Evolutionary conservation across 2,113 vertebrate species (phyloP), one percentile per base, ranked within the genome.

Genomic region (Oreotrochilus melanogaster): DNA sequence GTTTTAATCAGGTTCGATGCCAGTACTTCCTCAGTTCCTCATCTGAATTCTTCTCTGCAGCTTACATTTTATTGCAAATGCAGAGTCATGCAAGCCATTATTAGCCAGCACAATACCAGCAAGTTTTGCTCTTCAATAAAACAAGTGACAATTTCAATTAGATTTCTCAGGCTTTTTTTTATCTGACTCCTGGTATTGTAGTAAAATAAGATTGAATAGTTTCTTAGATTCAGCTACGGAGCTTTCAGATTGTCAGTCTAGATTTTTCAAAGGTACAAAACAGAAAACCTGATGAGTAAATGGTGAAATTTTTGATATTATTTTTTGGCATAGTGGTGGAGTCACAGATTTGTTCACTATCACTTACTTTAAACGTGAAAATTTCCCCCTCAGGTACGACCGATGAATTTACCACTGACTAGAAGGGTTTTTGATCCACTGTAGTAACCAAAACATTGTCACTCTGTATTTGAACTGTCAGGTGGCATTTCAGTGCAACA

Each of bases 121-220:
- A 90, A 33, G 53, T 43, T 95, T 93, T 88, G 10, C 13, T 78
- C 30, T 91, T 93, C 53, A 58, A 93, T 93, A 82, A 88, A 95
- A 86, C 1, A 0, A 4, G 45, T 94, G 89, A 81, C 80, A 92
- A 91, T 78, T 91, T 95, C 45, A 42, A 74, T 88, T 91, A 93
- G 28, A 81, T 88, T 93, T 88, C 80, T 80, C 54, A 66, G 54
- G 28, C 45, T 47, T 47, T 47, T 1, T 1, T 84, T 84, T 93
- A 71, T 88, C 73, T 54, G 16, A 54, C 11, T 93, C 57, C 37
- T 14, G 11, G 37, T 66, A 48, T 14, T 84, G 27, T 69, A 62
- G 43, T 39, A 65, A 93, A 94, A 93, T 93, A 81, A 53, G 24
- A 89, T 48, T 61, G 33, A 93, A 78, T 51, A 45, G 3, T 47